Evolutionary conservation across 2,888 invertebrate genomes (phyloP).

Genomic region (Agonum fuliginosum): DNA sequence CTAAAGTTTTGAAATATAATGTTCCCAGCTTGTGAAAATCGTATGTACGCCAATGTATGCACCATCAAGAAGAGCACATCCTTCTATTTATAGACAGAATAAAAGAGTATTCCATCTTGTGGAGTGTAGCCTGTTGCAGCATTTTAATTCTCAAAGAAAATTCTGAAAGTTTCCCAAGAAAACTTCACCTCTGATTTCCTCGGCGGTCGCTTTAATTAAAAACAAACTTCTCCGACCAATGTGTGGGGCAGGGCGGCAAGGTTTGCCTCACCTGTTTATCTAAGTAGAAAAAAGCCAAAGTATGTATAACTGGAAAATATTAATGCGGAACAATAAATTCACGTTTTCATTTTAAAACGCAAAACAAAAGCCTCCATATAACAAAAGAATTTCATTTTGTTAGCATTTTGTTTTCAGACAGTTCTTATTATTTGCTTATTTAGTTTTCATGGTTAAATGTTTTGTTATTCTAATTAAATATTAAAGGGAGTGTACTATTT

Average conservation of each 20-base stretch:
- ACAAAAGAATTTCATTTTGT: conserved; percentile 43
- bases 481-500: not conserved
- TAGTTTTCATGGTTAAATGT: conserved; percentile 12
- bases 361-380: not conserved
- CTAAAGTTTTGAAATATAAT: too few relatives aligned
- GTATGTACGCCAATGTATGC: too few relatives aligned
- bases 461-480: conserved; percentile 3
- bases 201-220: conserved; percentile 27
- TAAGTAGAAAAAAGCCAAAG: conserved; percentile 32
- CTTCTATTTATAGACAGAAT: too few relatives aligned
- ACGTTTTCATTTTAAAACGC: conserved; percentile 41
- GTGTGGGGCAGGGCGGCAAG: too few relatives aligned
- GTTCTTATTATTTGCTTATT: conserved; percentile 32
- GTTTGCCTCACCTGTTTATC: conserved; percentile 24
- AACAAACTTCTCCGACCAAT: conserved; percentile 33
- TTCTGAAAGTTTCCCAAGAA: conserved; percentile 6
- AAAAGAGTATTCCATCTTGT: not conserved
- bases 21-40: too few relatives aligned
- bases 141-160: conserved; percentile 27
- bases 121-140: conserved; percentile 20
- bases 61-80: too few relatives aligned
- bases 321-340: conserved; percentile 34
- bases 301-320: conserved; percentile 32
- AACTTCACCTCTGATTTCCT: conserved; percentile 40
- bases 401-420: conserved; percentile 16